Evolutionary conservation across 1,140 invertebrate genomes (phyloP).

Genomic region (Achroia grisella): DNA sequence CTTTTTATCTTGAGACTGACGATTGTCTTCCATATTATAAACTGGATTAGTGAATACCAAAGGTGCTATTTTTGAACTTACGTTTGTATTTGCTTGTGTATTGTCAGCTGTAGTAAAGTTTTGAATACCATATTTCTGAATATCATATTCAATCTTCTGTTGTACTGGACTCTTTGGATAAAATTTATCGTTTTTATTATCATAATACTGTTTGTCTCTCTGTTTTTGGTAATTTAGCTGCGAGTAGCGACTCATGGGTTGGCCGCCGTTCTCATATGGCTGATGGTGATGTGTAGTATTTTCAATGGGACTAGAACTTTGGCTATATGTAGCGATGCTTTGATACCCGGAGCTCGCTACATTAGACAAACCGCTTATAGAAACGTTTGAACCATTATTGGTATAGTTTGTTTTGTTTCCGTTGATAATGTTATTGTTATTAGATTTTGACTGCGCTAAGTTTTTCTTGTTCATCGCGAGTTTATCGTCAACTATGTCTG

Average conservation of each 20-base stretch:
- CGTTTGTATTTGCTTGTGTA: constrained; percentile 68
- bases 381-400: constrained; percentile 81
- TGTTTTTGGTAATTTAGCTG: constrained; percentile 69
- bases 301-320: constrained; percentile 92
- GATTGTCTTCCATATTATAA: constrained; percentile 80
- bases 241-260: constrained; percentile 63
- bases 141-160: constrained; percentile 71
- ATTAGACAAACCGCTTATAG: constrained; percentile 87
- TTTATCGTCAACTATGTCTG: constrained; percentile 73
- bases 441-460: constrained; percentile 57
- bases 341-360: constrained; percentile 93
- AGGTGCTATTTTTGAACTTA: constrained; percentile 74
- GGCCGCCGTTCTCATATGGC: constrained; percentile 58
- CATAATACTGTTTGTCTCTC: constrained; percentile 65
- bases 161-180: constrained; percentile 71
- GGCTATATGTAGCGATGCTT: constrained; percentile 91
- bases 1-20: constrained; percentile 56
- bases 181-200: constrained; percentile 65
- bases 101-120: constrained; percentile 72
- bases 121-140: constrained; percentile 72
- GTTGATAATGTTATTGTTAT: constrained; percentile 55
- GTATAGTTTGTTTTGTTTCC: constrained; percentile 69
- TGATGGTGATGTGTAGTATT: constrained; percentile 69
- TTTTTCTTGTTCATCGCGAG: constrained; percentile 64
- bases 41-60: constrained; percentile 92